A percentile compares a stretch with the other conserved stretches of the same genome.
phyloP scores from a whole-genome alignment of 2,797 vertebrate genomes.

The Gadopsis marmoratus region DNA sequence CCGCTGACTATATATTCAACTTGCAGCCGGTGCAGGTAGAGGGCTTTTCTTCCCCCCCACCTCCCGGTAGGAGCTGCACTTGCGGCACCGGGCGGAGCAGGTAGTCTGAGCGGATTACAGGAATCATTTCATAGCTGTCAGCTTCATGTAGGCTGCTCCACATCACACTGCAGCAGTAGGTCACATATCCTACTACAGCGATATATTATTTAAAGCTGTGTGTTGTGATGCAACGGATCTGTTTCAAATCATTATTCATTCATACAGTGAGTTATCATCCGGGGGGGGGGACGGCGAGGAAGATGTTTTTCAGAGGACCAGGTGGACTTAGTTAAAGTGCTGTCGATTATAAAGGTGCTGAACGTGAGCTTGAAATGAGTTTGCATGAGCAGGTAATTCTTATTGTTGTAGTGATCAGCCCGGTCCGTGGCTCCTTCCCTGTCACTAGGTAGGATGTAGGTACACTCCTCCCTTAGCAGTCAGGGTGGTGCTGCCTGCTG shows the following conservation, averaged over 20 bases:
- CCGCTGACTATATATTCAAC: slow-evolving; percentile 68
- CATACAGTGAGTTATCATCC: slow-evolving; percentile 57
- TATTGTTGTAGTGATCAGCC: slow-evolving; percentile 21
- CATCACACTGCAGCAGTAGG: slow-evolving; percentile 72
- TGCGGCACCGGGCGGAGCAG: slow-evolving; percentile 76
- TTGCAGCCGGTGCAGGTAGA: slow-evolving; percentile 69
- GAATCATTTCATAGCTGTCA: slow-evolving; percentile 69
- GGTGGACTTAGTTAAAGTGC: slow-evolving; percentile 40
- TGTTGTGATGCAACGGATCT: slow-evolving; percentile 71
- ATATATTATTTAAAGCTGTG: slow-evolving; percentile 76
- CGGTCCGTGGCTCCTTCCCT: slow-evolving; percentile 58
- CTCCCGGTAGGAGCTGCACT: slow-evolving; percentile 60
- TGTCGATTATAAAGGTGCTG: slow-evolving; percentile 43
- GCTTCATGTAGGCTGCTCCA: slow-evolving; percentile 69
- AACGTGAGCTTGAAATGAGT: slow-evolving; percentile 56
- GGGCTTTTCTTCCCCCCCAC: background rate
- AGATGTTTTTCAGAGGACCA: slow-evolving; percentile 34
- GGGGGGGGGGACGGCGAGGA: slow-evolving; percentile 17
- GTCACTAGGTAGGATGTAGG: slow-evolving; percentile 82
- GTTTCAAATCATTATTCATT: slow-evolving; percentile 76
- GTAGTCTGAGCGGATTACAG: slow-evolving; percentile 62
- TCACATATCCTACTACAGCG: slow-evolving; percentile 62
- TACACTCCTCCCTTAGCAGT: slow-evolving; percentile 79
- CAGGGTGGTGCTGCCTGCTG: slow-evolving; percentile 77
- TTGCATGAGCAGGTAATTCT: slow-evolving; percentile 48